Evolutionary conservation across 2,113 vertebrate genomes (phyloP).

Genomic region (Rhineura floridana): DNA sequence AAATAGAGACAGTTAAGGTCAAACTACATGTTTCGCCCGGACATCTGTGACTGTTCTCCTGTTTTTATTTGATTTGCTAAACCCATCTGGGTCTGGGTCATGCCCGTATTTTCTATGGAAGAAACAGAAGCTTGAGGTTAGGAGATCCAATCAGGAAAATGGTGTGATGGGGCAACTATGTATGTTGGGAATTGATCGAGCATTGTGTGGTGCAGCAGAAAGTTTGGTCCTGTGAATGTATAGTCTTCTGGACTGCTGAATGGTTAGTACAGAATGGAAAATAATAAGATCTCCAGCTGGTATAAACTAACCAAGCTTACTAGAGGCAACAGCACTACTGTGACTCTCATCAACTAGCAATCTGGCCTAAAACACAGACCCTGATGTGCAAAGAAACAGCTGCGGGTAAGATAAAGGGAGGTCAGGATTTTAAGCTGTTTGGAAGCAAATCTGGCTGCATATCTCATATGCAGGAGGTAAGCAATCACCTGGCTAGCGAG

Average conservation of each 20-base stretch:
- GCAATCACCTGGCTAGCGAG: slow-evolving; percentile 9
- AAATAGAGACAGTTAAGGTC: not conserved
- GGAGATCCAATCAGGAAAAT: not conserved
- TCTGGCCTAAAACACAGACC: slow-evolving; percentile 4
- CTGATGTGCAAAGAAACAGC: slow-evolving; percentile 21
- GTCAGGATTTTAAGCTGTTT: slow-evolving; percentile 19
- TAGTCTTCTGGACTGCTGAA: not conserved
- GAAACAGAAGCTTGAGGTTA: not conserved
- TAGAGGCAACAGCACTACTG: not conserved
- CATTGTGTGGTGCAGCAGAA: not conserved
- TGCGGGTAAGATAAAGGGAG: slow-evolving; percentile 15
- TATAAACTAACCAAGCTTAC: not conserved
- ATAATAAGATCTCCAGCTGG: slow-evolving; percentile 10
- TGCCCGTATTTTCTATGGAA: not conserved
- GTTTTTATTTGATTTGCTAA: not conserved
- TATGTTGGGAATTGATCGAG: too few relatives aligned
- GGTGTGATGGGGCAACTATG: not conserved
- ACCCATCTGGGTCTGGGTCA: not conserved
- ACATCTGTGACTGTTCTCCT: not conserved
- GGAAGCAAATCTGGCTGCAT: not conserved
- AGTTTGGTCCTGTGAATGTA: not conserved
- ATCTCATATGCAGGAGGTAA: not conserved
- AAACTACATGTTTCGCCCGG: not conserved
- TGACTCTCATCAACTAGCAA: slow-evolving; percentile 8
- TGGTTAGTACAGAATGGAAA: slow-evolving; percentile 8